phyloP scores from a whole-genome alignment of 2,888 invertebrate species.

The Drosophila birchii region DNA sequence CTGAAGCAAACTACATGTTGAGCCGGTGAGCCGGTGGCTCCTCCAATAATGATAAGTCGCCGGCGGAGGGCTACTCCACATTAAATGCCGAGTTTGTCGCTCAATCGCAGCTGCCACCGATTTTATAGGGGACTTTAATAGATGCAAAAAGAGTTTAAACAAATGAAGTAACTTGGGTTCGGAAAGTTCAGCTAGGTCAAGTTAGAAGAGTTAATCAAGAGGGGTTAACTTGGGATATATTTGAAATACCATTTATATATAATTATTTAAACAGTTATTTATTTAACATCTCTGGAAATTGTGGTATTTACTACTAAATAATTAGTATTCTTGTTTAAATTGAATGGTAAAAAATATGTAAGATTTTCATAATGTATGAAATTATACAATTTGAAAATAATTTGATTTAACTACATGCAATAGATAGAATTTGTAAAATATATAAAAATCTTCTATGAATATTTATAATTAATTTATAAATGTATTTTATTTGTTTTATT shows the following conservation, averaged over 20 bases:
- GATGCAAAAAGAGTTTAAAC: background rate
- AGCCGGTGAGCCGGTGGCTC: conserved; percentile 22
- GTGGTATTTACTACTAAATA: background rate
- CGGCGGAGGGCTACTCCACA: conserved; percentile 21
- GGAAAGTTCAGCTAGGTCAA: conserved; percentile 38
- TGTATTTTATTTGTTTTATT: too few relatives aligned
- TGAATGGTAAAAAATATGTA: too few relatives aligned
- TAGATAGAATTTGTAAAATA: too few relatives aligned
- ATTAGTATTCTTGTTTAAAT: background rate
- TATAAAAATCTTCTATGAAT: too few relatives aligned
- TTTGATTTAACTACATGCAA: too few relatives aligned
- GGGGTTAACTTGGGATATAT: background rate
- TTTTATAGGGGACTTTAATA: conserved; percentile 3
- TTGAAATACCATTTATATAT: background rate
- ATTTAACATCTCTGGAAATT: background rate
- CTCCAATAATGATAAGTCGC: conserved; percentile 41
- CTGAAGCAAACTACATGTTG: conserved; percentile 1
- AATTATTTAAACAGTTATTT: background rate
- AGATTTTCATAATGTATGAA: too few relatives aligned
- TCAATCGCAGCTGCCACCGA: conserved; percentile 32
- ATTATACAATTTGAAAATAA: too few relatives aligned
- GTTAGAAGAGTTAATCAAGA: conserved; percentile 1
- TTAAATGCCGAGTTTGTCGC: conserved; percentile 39
- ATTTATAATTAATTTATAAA: too few relatives aligned
- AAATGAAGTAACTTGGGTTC: conserved; percentile 7